Conservation (phyloP, 1,140 invertebrate genomes). For the Drosophila ogumai region DNA sequence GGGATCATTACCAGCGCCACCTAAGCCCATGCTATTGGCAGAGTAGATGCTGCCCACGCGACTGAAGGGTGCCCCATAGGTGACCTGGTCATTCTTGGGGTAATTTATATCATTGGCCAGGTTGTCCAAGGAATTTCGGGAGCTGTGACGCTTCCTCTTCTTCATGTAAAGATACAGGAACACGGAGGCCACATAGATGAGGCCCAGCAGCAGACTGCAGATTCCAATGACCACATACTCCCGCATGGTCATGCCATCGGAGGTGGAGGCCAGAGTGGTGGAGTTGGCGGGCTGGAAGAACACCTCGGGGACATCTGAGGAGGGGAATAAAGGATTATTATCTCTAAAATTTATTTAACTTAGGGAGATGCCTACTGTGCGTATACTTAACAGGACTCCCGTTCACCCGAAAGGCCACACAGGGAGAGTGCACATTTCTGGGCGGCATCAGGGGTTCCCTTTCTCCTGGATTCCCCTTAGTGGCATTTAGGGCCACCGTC, state of each 20-base stretch:
- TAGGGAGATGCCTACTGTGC: conserved; percentile 87
- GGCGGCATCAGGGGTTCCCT: conserved; percentile 67
- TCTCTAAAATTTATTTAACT: too few relatives aligned
- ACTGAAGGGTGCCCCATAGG: conserved; percentile 75
- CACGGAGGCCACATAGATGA: conserved; percentile 93
- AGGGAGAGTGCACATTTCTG: conserved; percentile 90
- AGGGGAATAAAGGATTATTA: neutral
- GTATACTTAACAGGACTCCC: conserved; percentile 89
- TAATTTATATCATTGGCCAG: conserved; percentile 77
- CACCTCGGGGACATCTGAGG: conserved; percentile 91
- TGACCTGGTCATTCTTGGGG: conserved; percentile 83
- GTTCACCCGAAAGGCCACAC: conserved; percentile 93
- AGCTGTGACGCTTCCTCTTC: conserved; percentile 84
- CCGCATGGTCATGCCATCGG: conserved; percentile 87
- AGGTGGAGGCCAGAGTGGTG: conserved; percentile 84
- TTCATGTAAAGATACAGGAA: conserved; percentile 92
- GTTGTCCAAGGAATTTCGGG: conserved; percentile 71
- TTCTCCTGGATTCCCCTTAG: conserved; percentile 38
- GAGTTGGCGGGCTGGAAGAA: conserved; percentile 89
- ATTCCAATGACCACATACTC: conserved; percentile 93
- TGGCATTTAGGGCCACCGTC: conserved; percentile 85
- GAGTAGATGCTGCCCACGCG: conserved; percentile 77
- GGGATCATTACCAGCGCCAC: conserved; percentile 58
- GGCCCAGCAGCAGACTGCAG: conserved; percentile 91
- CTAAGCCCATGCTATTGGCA: conserved; percentile 64